These are phyloP conservation scores for Drosophila anomelani DNA, from an alignment of 2,888 invertebrate genomes.

Conservation along the genomic window DNA sequence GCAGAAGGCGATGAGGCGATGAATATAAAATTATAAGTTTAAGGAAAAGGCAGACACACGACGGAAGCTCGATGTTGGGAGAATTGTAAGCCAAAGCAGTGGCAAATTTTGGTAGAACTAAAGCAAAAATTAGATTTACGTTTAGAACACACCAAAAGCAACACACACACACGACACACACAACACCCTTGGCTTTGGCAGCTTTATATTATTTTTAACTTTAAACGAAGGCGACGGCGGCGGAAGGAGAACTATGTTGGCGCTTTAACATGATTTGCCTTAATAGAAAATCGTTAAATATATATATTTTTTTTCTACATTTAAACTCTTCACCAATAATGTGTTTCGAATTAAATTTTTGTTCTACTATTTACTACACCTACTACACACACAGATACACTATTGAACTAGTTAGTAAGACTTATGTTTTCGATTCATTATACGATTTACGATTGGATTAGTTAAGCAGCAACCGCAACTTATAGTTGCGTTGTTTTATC, in stretches of 20 bases:
- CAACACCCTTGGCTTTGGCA: constrained; percentile 48
- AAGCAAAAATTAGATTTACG: constrained; percentile 43
- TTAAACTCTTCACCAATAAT: constrained; percentile 45
- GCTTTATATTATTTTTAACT: constrained; percentile 61
- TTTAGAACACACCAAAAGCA: constrained; percentile 34
- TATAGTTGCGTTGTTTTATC: constrained; percentile 19
- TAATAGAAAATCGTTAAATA: constrained; percentile 62
- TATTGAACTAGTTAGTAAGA: constrained; percentile 48
- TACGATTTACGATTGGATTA: constrained; percentile 31
- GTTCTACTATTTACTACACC: constrained; percentile 24
- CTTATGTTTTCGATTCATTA: constrained; percentile 55
- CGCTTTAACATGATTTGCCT: constrained; percentile 69
- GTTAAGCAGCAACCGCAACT: constrained; percentile 23
- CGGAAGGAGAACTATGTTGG: constrained; percentile 13
- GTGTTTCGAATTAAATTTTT: constrained; percentile 52
- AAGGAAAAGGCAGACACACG: background rate
- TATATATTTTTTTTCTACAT: constrained; percentile 25
- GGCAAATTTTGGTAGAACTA: constrained; percentile 38
- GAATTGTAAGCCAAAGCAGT: constrained; percentile 30
- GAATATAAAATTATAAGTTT: constrained; percentile 12
- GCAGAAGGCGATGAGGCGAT: background rate
- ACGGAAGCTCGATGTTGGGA: background rate
- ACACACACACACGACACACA: constrained; percentile 24
- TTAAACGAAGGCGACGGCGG: constrained; percentile 9
- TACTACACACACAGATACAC: constrained; percentile 13